phyloP scores from a whole-genome alignment of 37 sponge, comb jelly and placozoan genomes.

The Geodia barretti region DNA sequence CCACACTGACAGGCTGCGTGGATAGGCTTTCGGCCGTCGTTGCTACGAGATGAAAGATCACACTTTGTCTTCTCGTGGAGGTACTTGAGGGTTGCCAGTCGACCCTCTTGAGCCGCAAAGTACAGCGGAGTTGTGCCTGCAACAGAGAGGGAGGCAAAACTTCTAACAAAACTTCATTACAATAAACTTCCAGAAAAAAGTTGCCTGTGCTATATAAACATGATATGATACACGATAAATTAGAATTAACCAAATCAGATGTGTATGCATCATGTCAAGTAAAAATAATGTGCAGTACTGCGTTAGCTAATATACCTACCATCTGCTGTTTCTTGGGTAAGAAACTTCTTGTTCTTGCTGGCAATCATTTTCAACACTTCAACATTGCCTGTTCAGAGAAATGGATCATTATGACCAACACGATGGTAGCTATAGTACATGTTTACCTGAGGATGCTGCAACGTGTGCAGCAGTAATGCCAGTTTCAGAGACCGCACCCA shows the following conservation, averaged over 20 bases:
- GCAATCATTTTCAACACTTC: conserved; percentile 58
- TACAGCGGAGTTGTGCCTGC: conserved; percentile 77
- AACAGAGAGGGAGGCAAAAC: not conserved
- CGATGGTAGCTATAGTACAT: not conserved
- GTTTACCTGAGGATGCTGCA: conserved; percentile 74
- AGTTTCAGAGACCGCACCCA: conserved; percentile 52
- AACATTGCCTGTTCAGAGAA: conserved; percentile 57
- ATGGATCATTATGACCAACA: not conserved
- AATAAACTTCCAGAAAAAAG: no score
- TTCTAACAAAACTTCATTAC: no score
- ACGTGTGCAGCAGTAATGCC: conserved; percentile 76
- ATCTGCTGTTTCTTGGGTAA: conserved; percentile 55
- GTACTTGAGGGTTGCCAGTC: conserved; percentile 61
- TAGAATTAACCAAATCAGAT: no score
- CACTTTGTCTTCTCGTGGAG: conserved; percentile 63
- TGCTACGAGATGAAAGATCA: conserved; percentile 26
- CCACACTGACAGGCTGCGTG: conserved; percentile 85
- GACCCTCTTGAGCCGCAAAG: conserved; percentile 81
- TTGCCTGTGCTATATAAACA: no score
- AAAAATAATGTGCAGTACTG: no score
- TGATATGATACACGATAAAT: no score
- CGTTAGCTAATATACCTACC: conserved; percentile 30
- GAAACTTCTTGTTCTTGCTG: conserved; percentile 48
- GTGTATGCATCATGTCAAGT: no score
- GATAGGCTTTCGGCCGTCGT: conserved; percentile 73